A percentile compares a stretch with the other conserved stretches of the same genome.
These are phyloP conservation scores for Himalopsyche anomala DNA, from an alignment of 2,888 invertebrate genomes.

Conservation along the genomic window DNA sequence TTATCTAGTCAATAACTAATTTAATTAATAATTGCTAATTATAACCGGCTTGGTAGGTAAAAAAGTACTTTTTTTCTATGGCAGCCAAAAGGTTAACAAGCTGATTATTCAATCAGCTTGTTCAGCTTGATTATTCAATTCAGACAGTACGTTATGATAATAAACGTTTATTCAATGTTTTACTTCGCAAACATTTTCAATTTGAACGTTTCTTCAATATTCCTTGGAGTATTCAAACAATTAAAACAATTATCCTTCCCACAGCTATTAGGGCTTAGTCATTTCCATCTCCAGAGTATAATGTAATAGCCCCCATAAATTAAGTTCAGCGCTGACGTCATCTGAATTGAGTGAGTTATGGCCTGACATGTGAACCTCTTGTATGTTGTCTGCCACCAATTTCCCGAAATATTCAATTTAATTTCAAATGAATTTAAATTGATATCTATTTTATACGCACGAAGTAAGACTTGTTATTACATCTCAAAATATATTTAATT, in stretches of 20 bases:
- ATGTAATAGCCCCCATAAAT: background rate
- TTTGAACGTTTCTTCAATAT: background rate
- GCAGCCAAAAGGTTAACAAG: too few relatives aligned
- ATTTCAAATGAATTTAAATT: background rate
- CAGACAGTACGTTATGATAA: too few relatives aligned
- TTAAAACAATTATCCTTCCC: background rate
- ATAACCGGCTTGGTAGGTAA: too few relatives aligned
- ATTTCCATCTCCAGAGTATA: background rate
- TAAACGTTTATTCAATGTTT: too few relatives aligned
- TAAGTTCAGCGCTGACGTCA: background rate
- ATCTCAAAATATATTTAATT: too few relatives aligned
- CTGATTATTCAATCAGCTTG: too few relatives aligned
- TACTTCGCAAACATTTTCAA: background rate
- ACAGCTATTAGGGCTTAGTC: background rate
- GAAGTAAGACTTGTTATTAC: too few relatives aligned
- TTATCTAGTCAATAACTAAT: too few relatives aligned
- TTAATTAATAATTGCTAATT: too few relatives aligned
- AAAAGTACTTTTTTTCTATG: too few relatives aligned
- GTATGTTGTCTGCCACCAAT: background rate
- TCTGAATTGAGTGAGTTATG: constrained; percentile 8
- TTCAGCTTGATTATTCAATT: too few relatives aligned
- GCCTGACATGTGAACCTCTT: background rate
- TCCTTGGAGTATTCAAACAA: background rate
- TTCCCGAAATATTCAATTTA: background rate
- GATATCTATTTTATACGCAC: background rate